phyloP scores from a whole-genome alignment of 37 sponge, comb jelly and placozoan genomes.

The Agelas oroides region DNA sequence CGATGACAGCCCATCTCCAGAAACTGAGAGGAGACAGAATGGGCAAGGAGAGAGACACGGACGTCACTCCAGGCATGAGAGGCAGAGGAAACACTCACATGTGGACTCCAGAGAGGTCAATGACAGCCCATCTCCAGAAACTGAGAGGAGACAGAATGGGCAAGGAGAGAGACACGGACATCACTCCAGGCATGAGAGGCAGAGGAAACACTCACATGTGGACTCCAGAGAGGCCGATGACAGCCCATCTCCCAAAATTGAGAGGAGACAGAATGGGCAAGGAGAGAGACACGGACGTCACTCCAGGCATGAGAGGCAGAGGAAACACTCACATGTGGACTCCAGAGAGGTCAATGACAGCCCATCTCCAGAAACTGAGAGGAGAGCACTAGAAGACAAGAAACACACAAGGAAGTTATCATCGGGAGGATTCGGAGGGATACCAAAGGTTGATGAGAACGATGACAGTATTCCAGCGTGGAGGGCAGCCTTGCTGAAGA shows the following conservation, averaged over 20 bases:
- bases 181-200: not conserved
- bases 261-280: too few species aligned
- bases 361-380: not conserved
- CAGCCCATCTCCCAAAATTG: not conserved
- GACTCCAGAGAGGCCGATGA: too few species aligned
- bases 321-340: not conserved
- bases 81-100: not conserved
- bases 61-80: not conserved
- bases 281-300: not conserved
- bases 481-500: constrained; percentile 70
- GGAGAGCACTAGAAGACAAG: not conserved
- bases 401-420: too few species aligned
- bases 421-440: too few species aligned
- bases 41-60: not conserved
- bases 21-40: too few species aligned
- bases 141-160: too few species aligned
- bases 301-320: not conserved
- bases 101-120: too few species aligned
- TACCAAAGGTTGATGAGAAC: too few species aligned
- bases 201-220: not conserved
- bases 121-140: not conserved
- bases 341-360: not conserved
- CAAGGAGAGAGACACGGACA: not conserved
- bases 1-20: not conserved
- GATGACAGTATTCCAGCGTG: constrained; percentile 63